These are phyloP conservation scores for Muscina levida DNA, from an alignment of 2,888 invertebrate species.

Conservation along the genomic window DNA sequence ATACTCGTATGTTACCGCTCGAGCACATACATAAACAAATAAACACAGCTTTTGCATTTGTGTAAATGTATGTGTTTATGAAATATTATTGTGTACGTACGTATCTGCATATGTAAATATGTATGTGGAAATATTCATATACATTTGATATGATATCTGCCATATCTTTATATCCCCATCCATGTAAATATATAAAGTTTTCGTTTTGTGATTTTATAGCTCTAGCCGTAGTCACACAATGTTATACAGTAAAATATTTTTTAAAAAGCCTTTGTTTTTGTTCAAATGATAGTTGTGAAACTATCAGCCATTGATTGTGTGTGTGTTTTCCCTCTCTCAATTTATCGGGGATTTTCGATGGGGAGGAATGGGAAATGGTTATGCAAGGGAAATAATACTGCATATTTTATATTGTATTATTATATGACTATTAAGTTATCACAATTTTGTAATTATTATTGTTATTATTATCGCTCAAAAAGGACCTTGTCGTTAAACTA, in stretches of 20 bases:
- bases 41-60: constrained; percentile 16
- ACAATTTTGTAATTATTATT: neutral
- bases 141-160: constrained; percentile 14
- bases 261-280: neutral
- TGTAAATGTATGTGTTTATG: neutral
- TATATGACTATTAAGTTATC: constrained; percentile 15
- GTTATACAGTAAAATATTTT: constrained; percentile 12
- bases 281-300: neutral
- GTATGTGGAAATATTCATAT: too few species aligned
- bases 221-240: too few species aligned
- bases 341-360: too few species aligned
- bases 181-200: neutral
- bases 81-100: neutral
- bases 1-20: too few species aligned
- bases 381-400: too few species aligned
- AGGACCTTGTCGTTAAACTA: too few species aligned
- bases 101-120: too few species aligned
- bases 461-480: neutral
- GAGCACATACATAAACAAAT: constrained; percentile 9
- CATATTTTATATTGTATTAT: neutral
- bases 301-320: too few species aligned
- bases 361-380: too few species aligned
- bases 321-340: too few species aligned
- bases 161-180: neutral
- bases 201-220: neutral